Evolutionary conservation across 2,797 vertebrate genomes (phyloP).

Genomic region (Synanceia verrucosa): DNA sequence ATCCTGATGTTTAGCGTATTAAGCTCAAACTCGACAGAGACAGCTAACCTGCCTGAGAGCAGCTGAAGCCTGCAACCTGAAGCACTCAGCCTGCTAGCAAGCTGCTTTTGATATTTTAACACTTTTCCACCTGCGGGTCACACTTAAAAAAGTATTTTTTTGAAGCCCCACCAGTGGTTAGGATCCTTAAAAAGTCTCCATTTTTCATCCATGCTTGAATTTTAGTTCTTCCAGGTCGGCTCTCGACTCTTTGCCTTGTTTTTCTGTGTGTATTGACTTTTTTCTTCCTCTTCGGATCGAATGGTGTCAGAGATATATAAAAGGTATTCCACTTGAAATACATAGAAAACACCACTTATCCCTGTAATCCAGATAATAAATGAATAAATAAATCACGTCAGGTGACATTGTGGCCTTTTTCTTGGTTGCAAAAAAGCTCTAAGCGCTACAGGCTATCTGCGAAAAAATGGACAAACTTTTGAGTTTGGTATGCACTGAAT

Average conservation of each 20-base stretch:
- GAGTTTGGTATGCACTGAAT: not conserved
- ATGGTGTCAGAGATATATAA: conserved; percentile 13
- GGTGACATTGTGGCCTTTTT: not conserved
- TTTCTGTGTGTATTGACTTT: not conserved
- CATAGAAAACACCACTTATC: conserved; percentile 15
- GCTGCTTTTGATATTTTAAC: not conserved
- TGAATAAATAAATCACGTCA: not conserved
- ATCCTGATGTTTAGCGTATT: not conserved
- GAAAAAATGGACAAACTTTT: not conserved
- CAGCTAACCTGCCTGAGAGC: conserved; percentile 13
- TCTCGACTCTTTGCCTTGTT: not conserved
- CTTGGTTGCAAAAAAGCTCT: conserved; percentile 23
- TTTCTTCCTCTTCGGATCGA: not conserved
- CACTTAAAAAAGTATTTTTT: not conserved
- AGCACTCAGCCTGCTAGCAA: not conserved
- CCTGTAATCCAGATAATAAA: conserved; percentile 10
- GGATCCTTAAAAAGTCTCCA: conserved; percentile 8
- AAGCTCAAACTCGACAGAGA: conserved; percentile 24
- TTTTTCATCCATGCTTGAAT: conserved; percentile 12
- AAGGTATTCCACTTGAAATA: conserved; percentile 15
- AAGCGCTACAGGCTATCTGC: conserved; percentile 8
- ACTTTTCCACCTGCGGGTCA: not conserved
- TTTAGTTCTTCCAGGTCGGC: not conserved
- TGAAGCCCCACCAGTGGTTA: not conserved
- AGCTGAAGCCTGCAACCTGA: conserved; percentile 2